These are phyloP conservation scores for Potorous gilbertii DNA, from an alignment of 2,797 vertebrate species.

Conservation along the genomic window DNA sequence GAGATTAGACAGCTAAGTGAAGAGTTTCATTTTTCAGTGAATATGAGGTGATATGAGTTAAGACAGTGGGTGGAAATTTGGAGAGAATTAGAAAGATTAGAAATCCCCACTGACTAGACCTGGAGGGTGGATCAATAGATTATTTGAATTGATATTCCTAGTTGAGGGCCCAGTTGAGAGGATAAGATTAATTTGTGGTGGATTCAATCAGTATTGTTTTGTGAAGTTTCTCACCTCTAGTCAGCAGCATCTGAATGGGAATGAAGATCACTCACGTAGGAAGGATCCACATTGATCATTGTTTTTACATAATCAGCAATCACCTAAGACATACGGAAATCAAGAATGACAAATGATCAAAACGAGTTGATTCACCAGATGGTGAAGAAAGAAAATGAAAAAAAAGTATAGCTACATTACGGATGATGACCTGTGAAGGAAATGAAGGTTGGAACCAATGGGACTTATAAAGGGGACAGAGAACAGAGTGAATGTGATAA, in stretches of 20 bases:
- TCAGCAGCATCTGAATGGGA: background rate
- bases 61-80: background rate
- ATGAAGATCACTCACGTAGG: background rate
- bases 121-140: background rate
- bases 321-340: background rate
- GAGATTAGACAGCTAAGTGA: background rate
- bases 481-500: too few species aligned
- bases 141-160: background rate
- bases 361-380: background rate
- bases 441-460: background rate
- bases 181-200: background rate
- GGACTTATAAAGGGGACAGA: too few species aligned
- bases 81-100: background rate
- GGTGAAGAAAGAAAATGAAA: too few species aligned
- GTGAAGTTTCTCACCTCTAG: background rate
- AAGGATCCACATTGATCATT: background rate
- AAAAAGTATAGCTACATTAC: background rate
- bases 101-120: background rate
- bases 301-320: background rate
- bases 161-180: background rate
- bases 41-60: background rate
- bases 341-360: background rate
- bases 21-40: background rate
- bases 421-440: background rate
- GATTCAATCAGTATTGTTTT: background rate